Conservation (phyloP, 1,140 invertebrate genomes). For the Ceratosolen fusciceps region DNA sequence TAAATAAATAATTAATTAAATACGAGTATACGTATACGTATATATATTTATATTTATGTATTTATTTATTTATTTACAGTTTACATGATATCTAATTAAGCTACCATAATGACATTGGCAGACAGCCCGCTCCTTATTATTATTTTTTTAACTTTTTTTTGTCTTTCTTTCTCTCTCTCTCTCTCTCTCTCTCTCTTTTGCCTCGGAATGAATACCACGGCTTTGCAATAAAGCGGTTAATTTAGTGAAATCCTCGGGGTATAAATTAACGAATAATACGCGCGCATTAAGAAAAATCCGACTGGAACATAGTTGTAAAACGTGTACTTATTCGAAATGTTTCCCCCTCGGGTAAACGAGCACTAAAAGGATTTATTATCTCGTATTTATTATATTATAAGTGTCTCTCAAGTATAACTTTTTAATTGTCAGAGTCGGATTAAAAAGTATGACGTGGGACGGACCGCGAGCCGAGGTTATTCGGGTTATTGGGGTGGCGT, state of each 20-base stretch:
- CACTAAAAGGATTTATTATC: constrained; percentile 13
- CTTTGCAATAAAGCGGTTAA: constrained; percentile 7
- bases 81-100: not conserved
- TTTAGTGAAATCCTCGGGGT: not conserved
- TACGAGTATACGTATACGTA: no score
- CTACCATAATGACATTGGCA: not conserved
- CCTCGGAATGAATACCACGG: no score
- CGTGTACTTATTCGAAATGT: not conserved
- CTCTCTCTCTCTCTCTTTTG: not conserved
- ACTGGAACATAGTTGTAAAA: not conserved
- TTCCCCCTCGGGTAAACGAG: not conserved
- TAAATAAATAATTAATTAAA: no score
- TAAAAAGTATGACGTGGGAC: not conserved
- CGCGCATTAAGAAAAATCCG: not conserved
- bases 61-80: not conserved
- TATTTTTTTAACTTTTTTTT: no score
- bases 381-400: not conserved
- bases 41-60: no score
- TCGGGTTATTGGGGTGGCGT: no score
- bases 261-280: constrained; percentile 12
- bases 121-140: not conserved
- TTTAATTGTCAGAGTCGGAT: not conserved
- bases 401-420: no score
- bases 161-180: not conserved
- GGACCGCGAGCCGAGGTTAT: no score